phyloP scores from a whole-genome alignment of 1,140 invertebrate species.

The Neodiprion virginianus region DNA sequence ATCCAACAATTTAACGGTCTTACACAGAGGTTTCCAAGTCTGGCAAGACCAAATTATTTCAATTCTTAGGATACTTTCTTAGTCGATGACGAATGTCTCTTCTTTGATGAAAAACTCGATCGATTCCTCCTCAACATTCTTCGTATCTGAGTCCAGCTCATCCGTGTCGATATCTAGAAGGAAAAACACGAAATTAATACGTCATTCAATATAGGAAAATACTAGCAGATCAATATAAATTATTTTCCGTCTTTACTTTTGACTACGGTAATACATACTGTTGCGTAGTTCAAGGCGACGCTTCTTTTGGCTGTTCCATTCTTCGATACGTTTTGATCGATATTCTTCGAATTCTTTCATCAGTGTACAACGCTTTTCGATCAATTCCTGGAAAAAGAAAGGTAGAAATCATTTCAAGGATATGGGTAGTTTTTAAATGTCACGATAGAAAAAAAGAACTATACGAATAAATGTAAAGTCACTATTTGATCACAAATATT shows the following conservation, averaged over 20 bases:
- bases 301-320: conserved; percentile 80
- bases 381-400: conserved; percentile 73
- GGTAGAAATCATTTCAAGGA: background rate
- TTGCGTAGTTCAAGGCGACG: conserved; percentile 83
- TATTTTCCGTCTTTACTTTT: conserved; percentile 16
- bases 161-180: conserved; percentile 91
- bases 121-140: conserved; percentile 92
- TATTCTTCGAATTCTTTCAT: conserved; percentile 90
- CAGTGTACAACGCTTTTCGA: conserved; percentile 90
- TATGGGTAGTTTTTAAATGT: background rate
- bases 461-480: background rate
- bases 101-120: conserved; percentile 98
- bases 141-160: conserved; percentile 81
- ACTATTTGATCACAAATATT: background rate
- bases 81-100: conserved; percentile 83
- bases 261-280: conserved; percentile 68
- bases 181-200: conserved; percentile 33
- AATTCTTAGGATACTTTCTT: conserved; percentile 31
- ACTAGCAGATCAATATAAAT: conserved; percentile 19
- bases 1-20: conserved; percentile 19
- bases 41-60: conserved; percentile 28
- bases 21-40: conserved; percentile 41
- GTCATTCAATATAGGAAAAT: conserved; percentile 24
- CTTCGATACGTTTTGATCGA: conserved; percentile 74
- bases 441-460: conserved; percentile 23